phyloP scores from a whole-genome alignment of 2,113 vertebrate genomes.

The Neotoma lepida region DNA sequence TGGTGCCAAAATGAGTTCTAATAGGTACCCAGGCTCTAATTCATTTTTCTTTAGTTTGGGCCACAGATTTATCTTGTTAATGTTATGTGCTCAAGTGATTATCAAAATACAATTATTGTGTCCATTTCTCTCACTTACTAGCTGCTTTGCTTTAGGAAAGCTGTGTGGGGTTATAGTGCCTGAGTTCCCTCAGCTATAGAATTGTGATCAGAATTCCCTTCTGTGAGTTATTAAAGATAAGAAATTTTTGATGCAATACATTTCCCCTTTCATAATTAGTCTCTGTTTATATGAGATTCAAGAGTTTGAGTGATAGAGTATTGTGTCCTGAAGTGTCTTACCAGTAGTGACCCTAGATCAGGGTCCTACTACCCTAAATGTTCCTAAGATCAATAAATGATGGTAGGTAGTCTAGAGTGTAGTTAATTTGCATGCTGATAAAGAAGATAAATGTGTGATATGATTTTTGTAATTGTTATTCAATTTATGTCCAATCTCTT shows the following conservation, averaged over 20 bases:
- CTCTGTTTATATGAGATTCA: slow-evolving; percentile 15
- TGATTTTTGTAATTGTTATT: slow-evolving; percentile 65
- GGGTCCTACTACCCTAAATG: slow-evolving; percentile 31
- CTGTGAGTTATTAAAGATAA: slow-evolving; percentile 31
- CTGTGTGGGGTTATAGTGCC: background rate
- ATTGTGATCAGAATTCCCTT: slow-evolving; percentile 19
- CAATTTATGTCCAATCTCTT: slow-evolving; percentile 48
- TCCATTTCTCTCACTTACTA: slow-evolving; percentile 27
- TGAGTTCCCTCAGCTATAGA: slow-evolving; percentile 16
- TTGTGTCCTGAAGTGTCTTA: slow-evolving; percentile 24
- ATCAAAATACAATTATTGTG: slow-evolving; percentile 47
- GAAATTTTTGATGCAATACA: slow-evolving; percentile 27
- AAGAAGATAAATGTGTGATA: slow-evolving; percentile 28
- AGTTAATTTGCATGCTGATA: slow-evolving; percentile 50
- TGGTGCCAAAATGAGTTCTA: slow-evolving; percentile 45
- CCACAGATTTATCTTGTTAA: slow-evolving; percentile 29
- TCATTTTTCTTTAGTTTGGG: slow-evolving; percentile 50
- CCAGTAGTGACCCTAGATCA: slow-evolving; percentile 23
- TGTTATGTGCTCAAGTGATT: slow-evolving; percentile 35
- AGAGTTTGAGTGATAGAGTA: slow-evolving; percentile 55
- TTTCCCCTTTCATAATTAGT: slow-evolving; percentile 46
- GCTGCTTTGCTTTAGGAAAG: slow-evolving; percentile 27
- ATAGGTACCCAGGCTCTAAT: background rate
- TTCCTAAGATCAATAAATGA: slow-evolving; percentile 33
- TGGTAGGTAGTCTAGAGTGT: background rate